Evolutionary conservation across 1,140 invertebrate species (phyloP), one percentile per base, ranked within the genome.

Genomic region (Trachymyrmex septentrionalis): DNA sequence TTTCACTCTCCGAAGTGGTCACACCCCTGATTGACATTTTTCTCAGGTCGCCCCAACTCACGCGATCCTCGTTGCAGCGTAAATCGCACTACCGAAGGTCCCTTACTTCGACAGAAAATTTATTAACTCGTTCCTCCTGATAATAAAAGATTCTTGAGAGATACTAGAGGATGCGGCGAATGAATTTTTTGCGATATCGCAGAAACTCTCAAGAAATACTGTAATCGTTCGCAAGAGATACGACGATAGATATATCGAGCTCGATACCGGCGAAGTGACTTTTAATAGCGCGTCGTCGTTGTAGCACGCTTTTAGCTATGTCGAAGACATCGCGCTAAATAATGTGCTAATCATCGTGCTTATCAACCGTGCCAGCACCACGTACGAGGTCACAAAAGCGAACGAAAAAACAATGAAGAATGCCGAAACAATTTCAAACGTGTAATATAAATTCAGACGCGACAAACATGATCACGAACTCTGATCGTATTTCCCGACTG

Each of bases 1-100:
- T 85, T 30, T 93, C 89, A 69, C 61, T 93, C 89, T 85, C 88
- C 73, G 16, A 87, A 59, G 90, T 86, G 16, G 92, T 91, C 1
- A 95, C 92, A n/a, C 95, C 95, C 87, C 95, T 92, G 82, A 93
- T 95, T 38, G 95, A 95, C 95, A 95, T 95, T 77, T 89, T 85
- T 69, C 50, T 19, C 9, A 75, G 19, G 16, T 77, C 34, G 10
- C 21, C 16, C 24, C 38, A 21, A 50, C 0, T 72, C 55, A 63
- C 69, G 38, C 69, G 44, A 59, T 82, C 21, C 34, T 82, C 59
- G 59, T 55, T 55, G n/a, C 50, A 44, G 21, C 48, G 48, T 67
- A 73, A 84, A 57, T 77, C 19, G 7, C 67, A 67, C 53, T 34
- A 77, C 14, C n/a, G 34, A 48, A 21, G 2, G 0, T 10, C 12